A percentile compares a stretch with the other conserved stretches of the same genome.
These are phyloP conservation scores for Saxidomus purpurata DNA, from an alignment of 1,140 invertebrate genomes.

Conservation along the genomic window DNA sequence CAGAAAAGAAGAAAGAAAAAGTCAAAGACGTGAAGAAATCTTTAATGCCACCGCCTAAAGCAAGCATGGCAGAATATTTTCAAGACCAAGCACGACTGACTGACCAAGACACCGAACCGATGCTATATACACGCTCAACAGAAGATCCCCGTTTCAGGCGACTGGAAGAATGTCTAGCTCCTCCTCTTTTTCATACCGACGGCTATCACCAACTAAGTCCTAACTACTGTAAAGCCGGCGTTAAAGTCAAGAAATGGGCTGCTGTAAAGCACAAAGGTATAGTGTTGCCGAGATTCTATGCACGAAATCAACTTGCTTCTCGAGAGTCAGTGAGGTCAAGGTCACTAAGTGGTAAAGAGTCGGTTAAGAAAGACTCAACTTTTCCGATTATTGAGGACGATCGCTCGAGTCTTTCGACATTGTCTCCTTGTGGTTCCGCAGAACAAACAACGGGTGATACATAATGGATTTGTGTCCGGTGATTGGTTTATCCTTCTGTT, in stretches of 20 bases:
- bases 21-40: neutral
- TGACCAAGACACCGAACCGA: neutral
- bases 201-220: slow-evolving; percentile 74
- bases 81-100: too few relatives aligned
- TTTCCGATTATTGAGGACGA: slow-evolving; percentile 1
- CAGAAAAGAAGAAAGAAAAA: slow-evolving; percentile 2
- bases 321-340: slow-evolving; percentile 10
- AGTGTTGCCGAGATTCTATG: slow-evolving; percentile 29
- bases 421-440: neutral
- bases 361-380: slow-evolving; percentile 22
- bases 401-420: slow-evolving; percentile 10
- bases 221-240: neutral
- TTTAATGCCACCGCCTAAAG: neutral
- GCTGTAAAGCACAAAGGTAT: slow-evolving; percentile 14
- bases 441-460: neutral
- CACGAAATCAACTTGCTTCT: neutral
- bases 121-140: slow-evolving; percentile 31
- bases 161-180: slow-evolving; percentile 63
- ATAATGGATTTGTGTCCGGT: neutral
- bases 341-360: neutral
- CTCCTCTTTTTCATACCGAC: slow-evolving; percentile 49
- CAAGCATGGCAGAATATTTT: too few relatives aligned
- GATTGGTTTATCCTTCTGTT: too few relatives aligned
- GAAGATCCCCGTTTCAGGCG: slow-evolving; percentile 67
- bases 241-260: neutral